Evolutionary conservation across 2,113 vertebrate genomes (phyloP), one percentile per base, ranked within the genome.

Genomic region (Trogon surrucura): DNA sequence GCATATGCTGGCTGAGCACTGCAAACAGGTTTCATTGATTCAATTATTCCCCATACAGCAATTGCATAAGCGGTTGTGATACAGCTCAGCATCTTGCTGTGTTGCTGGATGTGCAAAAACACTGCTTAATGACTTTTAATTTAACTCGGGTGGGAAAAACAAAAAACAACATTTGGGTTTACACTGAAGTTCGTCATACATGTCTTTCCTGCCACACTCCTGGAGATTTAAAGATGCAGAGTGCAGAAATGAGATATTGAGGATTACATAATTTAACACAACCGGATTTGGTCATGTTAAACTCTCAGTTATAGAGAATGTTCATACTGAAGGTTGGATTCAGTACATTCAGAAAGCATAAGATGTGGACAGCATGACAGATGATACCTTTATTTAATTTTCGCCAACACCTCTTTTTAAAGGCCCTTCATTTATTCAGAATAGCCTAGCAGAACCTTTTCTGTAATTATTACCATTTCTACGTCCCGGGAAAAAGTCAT

Each of bases 11-110:
- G 30, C 91, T 73, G 66, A 45, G 86, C 47, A 26, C 26, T 72
- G 77, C 86, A 92, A 91, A 50, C 27, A 50, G 65, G 83, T 87
- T 91, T 77, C 86, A 58, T 38, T 47, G 88, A 88, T 91, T 80
- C 56, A 66, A 47, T 85, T 89, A 54, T 16, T 89, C 45, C 88
- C 86, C 66, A 23, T 20, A 36, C 65, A 64, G 86, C 72, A 34
- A 50, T 38, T 79, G 58, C 1, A 0, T 4, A 21, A 0, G 16
- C 21, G 3, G 66, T 81, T 61, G 72, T 36, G 50, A 7, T 23
- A 32, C 10, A 85, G 80, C 73, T 61, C 73, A 50, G 57, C 61
- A 77, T 72, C 86, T 30, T 77, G 77, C 80, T 69, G 11, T 23
- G 41, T 85, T 47, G 72, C 58, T 0, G 0, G 50, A 50, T 29